Base-by-base conservation (phyloP, 2,888 invertebrate species). In the Sepioteuthis lessoniana region DNA sequence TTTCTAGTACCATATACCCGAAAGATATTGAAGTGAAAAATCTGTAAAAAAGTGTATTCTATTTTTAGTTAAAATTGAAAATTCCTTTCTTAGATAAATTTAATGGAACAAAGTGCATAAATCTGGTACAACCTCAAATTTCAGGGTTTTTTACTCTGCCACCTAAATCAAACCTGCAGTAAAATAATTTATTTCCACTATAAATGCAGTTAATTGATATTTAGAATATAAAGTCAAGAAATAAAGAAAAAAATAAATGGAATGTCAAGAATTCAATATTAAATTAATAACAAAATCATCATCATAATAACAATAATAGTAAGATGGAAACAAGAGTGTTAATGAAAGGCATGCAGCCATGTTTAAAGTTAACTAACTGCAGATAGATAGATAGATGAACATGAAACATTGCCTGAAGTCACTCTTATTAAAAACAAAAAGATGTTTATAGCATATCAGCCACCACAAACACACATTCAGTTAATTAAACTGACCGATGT, bases 241-340 rank as follows among this genome's bases (percentile, higher is more conserved):
- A 55, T 25, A 55, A 55, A 25, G 55, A 55, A 55, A 55, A 21
- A 55, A 31, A 76, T 76, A 76, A 76, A 76, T 76, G 76, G n/a
- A 76, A 76, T 76, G 76, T n/a, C 31, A 76, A 76, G n/a, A 76
- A 76, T 76, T n/a, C 76, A n/a, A 76, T 76, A 76, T 76, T 76
- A 76, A n/a, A n/a, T n/a, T 76, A 76, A 76, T 76, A 76, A 76
- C n/a, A 60, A 8, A 60, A 76, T 76, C 10, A 55, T 55, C 5
- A 21, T 21, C 16, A 55, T 55, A 55, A 55, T 55, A 55, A 55
- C 21, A 55, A 55, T 55, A 55, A 55, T 55, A 25, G 28, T 55
- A 55, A 55, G 25, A 25, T 93, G 50, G 31, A n/a, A 50, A 50
- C 19, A 50, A n/a, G 35, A n/a, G 38, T 91, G 91, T 42, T 25